phyloP scores from a whole-genome alignment of 2,797 vertebrate genomes.

The Lacerta viridis region DNA sequence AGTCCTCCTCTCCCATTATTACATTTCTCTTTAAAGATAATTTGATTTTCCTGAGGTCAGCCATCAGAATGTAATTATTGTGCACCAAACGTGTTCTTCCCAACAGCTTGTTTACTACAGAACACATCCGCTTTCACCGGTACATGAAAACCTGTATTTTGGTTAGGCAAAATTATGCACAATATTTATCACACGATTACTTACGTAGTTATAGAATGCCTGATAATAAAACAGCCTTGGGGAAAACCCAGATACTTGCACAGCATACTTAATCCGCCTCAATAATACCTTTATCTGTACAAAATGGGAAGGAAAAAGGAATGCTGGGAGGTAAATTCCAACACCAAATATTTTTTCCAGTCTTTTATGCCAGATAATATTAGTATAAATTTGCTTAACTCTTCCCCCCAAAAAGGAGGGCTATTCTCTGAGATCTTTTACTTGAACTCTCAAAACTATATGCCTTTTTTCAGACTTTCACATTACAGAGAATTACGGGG shows the following conservation, averaged over 20 bases:
- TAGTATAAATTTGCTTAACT: not conserved
- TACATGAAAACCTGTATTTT: conserved; percentile 2
- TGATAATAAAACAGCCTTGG: conserved; percentile 21
- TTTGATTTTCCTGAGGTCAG: conserved; percentile 34
- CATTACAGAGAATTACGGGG: not conserved
- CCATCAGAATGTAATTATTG: conserved; percentile 39
- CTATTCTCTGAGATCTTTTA: not conserved
- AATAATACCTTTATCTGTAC: conserved; percentile 19
- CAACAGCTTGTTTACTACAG: conserved; percentile 22
- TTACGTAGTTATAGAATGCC: conserved; percentile 3
- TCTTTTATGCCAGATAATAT: conserved; percentile 14
- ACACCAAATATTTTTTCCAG: not conserved
- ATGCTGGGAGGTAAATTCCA: conserved; percentile 12
- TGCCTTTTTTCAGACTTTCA: not conserved
- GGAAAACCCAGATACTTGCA: conserved; percentile 10
- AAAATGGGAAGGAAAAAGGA: not conserved
- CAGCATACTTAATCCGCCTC: conserved; percentile 18
- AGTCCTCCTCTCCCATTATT: conserved; percentile 10
- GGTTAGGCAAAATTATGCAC: conserved; percentile 30
- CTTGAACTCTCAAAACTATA: not conserved
- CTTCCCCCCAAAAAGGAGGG: not conserved
- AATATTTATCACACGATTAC: conserved; percentile 17
- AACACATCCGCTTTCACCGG: not conserved
- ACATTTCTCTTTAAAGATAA: conserved; percentile 12
- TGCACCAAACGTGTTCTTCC: not conserved